Percentiles rank a stretch among this genome's conserved stretches.
phyloP scores from a whole-genome alignment of 2,888 invertebrate species.

The Trachelus iudaicus region DNA sequence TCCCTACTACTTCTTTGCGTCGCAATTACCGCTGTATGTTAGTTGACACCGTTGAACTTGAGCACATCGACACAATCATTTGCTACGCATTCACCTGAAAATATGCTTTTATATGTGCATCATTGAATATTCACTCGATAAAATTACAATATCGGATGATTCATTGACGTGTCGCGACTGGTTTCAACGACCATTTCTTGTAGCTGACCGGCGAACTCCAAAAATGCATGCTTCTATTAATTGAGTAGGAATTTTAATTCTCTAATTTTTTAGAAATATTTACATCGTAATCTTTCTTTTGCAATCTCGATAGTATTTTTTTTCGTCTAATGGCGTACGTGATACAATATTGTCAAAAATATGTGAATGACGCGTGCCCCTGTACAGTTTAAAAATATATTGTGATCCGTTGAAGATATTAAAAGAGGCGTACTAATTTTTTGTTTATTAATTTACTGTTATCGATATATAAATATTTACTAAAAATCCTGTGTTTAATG shows the following conservation, averaged over 20 bases:
- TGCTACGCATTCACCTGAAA: neutral
- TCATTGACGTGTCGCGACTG: neutral
- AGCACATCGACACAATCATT: neutral
- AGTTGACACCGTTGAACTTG: neutral
- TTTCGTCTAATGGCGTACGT: neutral
- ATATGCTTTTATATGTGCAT: neutral
- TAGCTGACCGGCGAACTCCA: neutral
- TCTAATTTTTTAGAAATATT: neutral
- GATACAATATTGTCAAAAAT: neutral
- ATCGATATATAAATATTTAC: neutral
- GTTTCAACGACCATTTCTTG: neutral
- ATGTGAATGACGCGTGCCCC: neutral
- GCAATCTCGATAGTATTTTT: neutral
- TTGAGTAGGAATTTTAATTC: neutral
- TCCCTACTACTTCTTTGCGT: slow-evolving; percentile 26
- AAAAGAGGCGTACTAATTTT: neutral
- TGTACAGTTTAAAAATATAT: neutral
- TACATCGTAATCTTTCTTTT: neutral
- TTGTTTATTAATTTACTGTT: neutral
- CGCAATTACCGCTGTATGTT: slow-evolving; percentile 25
- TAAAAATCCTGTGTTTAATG: neutral
- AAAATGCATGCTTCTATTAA: neutral
- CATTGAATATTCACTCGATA: neutral
- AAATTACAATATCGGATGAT: neutral
- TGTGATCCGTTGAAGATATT: too few species aligned